Evolutionary conservation across 2,113 vertebrate genomes (phyloP).

Genomic region (Amphilophus citrinellus): DNA sequence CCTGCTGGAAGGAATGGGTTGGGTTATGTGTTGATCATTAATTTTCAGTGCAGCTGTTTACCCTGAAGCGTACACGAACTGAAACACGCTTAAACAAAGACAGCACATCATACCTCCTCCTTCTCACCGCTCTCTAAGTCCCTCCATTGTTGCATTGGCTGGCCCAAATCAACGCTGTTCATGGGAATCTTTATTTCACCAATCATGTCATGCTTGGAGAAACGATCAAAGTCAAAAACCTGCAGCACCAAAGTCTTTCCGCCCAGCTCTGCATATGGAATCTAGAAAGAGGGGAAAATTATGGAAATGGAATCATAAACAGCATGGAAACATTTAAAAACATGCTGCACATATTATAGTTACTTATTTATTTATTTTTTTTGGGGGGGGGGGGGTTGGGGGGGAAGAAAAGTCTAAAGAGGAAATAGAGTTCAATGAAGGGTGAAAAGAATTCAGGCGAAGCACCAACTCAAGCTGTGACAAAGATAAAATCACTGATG

Average conservation of each 20-base stretch:
- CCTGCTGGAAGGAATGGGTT: constrained; percentile 73
- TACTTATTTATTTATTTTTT: neutral
- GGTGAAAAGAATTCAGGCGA: neutral
- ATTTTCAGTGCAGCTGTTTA: neutral
- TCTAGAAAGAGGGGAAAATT: constrained; percentile 63
- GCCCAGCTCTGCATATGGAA: constrained; percentile 90
- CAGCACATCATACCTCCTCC: constrained; percentile 84
- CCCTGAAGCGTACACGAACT: neutral
- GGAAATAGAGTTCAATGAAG: neutral
- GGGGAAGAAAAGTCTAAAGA: constrained; percentile 28
- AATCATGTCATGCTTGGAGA: constrained; percentile 92
- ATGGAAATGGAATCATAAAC: neutral
- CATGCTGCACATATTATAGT: neutral
- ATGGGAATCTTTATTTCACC: constrained; percentile 91
- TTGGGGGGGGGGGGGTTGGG: neutral
- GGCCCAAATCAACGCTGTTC: constrained; percentile 89
- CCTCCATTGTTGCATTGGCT: constrained; percentile 87
- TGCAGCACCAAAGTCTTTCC: constrained; percentile 89
- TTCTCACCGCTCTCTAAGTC: constrained; percentile 87
- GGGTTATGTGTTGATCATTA: neutral
- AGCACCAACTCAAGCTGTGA: neutral
- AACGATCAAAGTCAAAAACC: constrained; percentile 92
- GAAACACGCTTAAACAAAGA: neutral
- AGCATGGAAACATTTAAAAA: neutral
- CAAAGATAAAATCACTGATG: neutral